Percentiles rank a stretch among this genome's conserved stretches.
Conservation (phyloP, 2,888 invertebrate species). For the Zygaena filipendulae region DNA sequence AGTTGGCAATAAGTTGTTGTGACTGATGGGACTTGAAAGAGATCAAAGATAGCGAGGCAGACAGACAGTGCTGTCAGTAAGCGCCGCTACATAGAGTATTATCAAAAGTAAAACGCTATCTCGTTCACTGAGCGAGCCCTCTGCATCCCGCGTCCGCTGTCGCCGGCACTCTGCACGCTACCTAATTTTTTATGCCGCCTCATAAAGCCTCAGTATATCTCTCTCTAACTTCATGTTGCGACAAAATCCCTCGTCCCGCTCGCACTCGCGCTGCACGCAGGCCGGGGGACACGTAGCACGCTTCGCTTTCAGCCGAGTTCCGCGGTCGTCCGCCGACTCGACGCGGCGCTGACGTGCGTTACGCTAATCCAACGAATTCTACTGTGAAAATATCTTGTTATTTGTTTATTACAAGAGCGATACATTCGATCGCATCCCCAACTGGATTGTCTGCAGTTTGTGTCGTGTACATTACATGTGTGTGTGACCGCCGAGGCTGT, state of each 20-base stretch:
- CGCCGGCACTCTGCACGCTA: conserved; percentile 42
- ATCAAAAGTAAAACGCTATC: too few relatives aligned
- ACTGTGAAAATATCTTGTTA: conserved; percentile 55
- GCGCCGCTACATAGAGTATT: too few relatives aligned
- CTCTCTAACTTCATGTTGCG: too few relatives aligned
- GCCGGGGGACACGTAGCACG: conserved; percentile 52
- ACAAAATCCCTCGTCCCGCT: too few relatives aligned
- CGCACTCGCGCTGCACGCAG: conserved; percentile 30
- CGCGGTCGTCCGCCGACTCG: conserved; percentile 59
- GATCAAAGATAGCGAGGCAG: too few relatives aligned
- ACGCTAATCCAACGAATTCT: conserved; percentile 47
- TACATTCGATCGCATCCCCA: conserved; percentile 41
- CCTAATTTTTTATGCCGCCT: conserved; percentile 47
- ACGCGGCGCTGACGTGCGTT: conserved; percentile 63
- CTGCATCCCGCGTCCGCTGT: conserved; percentile 5
- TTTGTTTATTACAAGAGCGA: conserved; percentile 59
- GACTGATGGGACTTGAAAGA: too few relatives aligned
- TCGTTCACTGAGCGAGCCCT: conserved; percentile 6
- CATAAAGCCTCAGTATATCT: conserved; percentile 29
- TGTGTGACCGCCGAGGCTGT: conserved; percentile 40
- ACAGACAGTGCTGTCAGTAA: too few relatives aligned
- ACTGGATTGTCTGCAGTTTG: conserved; percentile 37
- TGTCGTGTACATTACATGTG: conserved; percentile 45
- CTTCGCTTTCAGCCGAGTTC: conserved; percentile 41
- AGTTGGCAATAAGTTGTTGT: too few relatives aligned